Conservation (phyloP, 2,797 vertebrate species). For the Spinus olivaceus region DNA sequence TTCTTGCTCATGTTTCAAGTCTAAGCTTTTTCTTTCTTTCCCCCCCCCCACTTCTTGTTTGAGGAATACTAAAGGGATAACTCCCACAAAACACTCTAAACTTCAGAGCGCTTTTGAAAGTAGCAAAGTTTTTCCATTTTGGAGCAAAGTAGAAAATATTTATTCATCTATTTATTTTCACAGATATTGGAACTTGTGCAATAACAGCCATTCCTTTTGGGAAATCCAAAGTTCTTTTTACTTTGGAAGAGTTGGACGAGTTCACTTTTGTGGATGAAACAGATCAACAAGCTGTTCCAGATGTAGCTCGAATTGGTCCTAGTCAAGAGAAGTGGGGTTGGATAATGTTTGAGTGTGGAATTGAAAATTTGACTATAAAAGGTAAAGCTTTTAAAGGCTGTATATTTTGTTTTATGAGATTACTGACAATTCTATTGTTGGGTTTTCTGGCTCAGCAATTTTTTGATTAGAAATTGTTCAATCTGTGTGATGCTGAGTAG, state of each 20-base stretch:
- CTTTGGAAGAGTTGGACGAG: conserved; percentile 94
- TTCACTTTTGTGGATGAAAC: conserved; percentile 94
- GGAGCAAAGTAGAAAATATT: not conserved
- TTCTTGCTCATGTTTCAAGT: accelerated
- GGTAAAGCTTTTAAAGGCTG: conserved; percentile 71
- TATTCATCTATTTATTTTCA: not conserved
- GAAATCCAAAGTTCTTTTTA: conserved; percentile 98
- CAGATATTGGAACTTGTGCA: conserved; percentile 92
- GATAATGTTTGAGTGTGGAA: conserved; percentile 99
- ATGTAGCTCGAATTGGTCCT: conserved; percentile 80
- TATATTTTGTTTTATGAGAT: not conserved
- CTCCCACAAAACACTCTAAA: not conserved
- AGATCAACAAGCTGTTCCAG: conserved; percentile 79
- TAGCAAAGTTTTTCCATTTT: not conserved
- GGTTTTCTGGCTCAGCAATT: not conserved
- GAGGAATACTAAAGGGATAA: not conserved
- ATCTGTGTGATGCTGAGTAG: not conserved
- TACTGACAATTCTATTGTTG: not conserved
- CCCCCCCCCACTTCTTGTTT: accelerated
- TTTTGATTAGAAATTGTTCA: not conserved
- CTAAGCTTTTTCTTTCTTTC: accelerated
- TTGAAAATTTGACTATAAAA: conserved; percentile 97
- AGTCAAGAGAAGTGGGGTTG: conserved; percentile 97
- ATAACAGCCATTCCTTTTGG: conserved; percentile 98
- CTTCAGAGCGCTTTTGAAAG: not conserved